Base-by-base conservation (phyloP, 2,888 invertebrate genomes). In the Galerucella calmariensis region DNA sequence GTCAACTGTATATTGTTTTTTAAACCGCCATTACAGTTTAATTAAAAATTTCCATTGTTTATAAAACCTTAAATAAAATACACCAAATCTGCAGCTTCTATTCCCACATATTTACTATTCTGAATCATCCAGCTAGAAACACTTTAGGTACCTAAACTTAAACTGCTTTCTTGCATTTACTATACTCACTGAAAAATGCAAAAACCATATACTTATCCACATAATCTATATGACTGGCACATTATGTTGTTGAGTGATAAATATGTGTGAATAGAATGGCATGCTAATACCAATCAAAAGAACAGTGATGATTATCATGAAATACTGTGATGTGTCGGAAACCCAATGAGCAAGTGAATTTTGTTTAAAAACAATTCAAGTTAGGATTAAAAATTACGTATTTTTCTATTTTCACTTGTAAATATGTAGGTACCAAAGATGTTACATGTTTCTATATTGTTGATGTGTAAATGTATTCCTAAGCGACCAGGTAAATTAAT, bases 391-490 rank as follows among this genome's bases (percentile, higher is more conserved):
- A 69, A 72, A 75, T 59, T 73, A 75, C 67, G 72, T 75, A 75
- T 75, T 75, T 75, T 75, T 75, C 69, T 75, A 75, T 75, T 73
- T 76, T 73, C 59, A 61, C 73, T 71, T 73, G 73, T 73, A 77
- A 56, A 73, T 75, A 77, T 72, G 69, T 75, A 76, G 72, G 72
- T 74, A 77, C 73, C 73, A 76, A 72, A 72, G 73, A 77, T 75
- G 69, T 72, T 75, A 72, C 70, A 76, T 73, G 76, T 75, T 77
- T 78, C 72, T 78, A 73, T 77, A 75, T 78, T 78, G 73, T 78
- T 76, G 70, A 72, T 76, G 75, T 76, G 70, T 76, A 78, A 75
- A 78, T 78, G 76, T 78, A 77, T 72, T 77, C 75, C 73, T 76
- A 76, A 73, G 73, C 72, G 63, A 73, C 59, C 67, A 72, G 72